Conservation (phyloP, 1,140 invertebrate species). For the Ips typographus region DNA sequence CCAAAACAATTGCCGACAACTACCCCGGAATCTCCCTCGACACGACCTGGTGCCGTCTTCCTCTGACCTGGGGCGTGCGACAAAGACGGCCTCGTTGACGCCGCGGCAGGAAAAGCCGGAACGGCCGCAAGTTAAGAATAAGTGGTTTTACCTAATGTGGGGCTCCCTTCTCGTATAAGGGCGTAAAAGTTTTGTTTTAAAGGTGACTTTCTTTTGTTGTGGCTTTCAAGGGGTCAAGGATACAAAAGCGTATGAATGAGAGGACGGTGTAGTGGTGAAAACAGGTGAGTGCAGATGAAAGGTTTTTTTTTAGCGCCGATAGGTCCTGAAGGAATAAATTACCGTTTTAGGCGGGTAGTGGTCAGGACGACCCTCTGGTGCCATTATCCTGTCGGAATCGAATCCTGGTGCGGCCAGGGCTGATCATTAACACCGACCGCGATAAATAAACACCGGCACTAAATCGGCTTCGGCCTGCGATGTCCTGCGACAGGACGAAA, state of each 20-base stretch:
- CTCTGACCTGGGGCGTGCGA: neutral
- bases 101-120: constrained; percentile 5
- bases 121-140: constrained; percentile 34
- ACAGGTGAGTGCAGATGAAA: no score
- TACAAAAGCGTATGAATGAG: neutral
- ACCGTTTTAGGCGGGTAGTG: constrained; percentile 10
- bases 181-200: constrained; percentile 30
- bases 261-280: no score
- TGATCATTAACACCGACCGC: constrained; percentile 36
- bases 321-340: constrained; percentile 23
- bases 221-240: constrained; percentile 21
- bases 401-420: constrained; percentile 23
- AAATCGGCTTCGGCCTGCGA: constrained; percentile 29
- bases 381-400: constrained; percentile 26
- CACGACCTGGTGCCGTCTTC: neutral
- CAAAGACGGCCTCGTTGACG: neutral
- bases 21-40: constrained; percentile 14
- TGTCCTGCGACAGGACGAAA: constrained; percentile 19
- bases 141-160: constrained; percentile 33
- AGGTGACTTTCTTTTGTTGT: constrained; percentile 28
- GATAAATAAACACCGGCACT: constrained; percentile 34
- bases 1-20: constrained; percentile 36
- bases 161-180: constrained; percentile 23
- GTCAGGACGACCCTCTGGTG: constrained; percentile 12
- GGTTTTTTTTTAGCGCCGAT: neutral